These are phyloP conservation scores for Drosophila nebulosa DNA, from an alignment of 1,140 invertebrate genomes.

Conservation along the genomic window DNA sequence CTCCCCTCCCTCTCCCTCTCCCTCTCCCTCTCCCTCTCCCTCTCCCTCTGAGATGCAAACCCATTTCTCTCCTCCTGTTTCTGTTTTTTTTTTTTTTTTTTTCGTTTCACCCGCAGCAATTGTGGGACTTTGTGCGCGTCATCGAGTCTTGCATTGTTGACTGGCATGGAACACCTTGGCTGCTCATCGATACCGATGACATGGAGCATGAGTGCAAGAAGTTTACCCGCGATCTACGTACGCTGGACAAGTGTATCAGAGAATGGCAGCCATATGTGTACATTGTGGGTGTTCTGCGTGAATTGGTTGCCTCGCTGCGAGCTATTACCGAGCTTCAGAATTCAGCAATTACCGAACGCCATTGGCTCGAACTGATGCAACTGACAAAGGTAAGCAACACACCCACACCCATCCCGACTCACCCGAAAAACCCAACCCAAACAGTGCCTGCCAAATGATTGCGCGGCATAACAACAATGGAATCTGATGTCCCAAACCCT, in stretches of 20 bases:
- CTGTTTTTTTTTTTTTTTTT: not conserved
- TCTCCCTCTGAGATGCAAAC: too few relatives aligned
- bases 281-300: slow-evolving; percentile 86
- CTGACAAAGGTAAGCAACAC: slow-evolving; percentile 86
- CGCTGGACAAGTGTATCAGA: slow-evolving; percentile 91
- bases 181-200: slow-evolving; percentile 91
- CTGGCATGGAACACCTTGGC: slow-evolving; percentile 93
- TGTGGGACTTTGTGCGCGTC: slow-evolving; percentile 93
- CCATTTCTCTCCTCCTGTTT: too few relatives aligned
- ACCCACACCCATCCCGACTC: not conserved
- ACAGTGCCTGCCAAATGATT: slow-evolving; percentile 40
- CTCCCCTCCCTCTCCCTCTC: too few relatives aligned
- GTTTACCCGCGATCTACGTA: slow-evolving; percentile 89
- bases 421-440: slow-evolving; percentile 8
- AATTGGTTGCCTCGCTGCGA: slow-evolving; percentile 89
- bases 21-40: too few relatives aligned
- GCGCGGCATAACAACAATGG: slow-evolving; percentile 29
- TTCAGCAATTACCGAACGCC: slow-evolving; percentile 91
- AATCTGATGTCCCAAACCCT: not conserved
- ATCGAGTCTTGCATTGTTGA: slow-evolving; percentile 88
- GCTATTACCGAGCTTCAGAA: slow-evolving; percentile 94
- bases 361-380: slow-evolving; percentile 93
- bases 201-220: slow-evolving; percentile 95
- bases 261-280: slow-evolving; percentile 87
- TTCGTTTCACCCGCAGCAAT: slow-evolving; percentile 81